Evolutionary conservation across 2,113 vertebrate genomes (phyloP), one percentile per base, ranked within the genome.

Genomic region (Sinocyclocheilus anophthalmus): DNA sequence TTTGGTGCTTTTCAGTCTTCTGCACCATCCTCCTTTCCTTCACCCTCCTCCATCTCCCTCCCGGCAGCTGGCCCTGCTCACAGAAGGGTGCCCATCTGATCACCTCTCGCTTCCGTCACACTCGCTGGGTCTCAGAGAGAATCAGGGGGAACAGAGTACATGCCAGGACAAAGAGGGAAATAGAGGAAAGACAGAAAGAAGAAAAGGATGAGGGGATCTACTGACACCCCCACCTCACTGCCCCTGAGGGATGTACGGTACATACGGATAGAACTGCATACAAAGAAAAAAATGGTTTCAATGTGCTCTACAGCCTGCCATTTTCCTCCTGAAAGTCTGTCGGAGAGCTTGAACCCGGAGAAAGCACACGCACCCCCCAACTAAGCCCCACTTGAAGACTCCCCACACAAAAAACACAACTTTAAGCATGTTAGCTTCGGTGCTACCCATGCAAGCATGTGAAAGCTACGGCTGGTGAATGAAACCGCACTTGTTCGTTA

Each of bases 221-320:
- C 83, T 90, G 65, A 78, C 81, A 33, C 86, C 76, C 76, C 55
- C 45, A 85, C 75, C 37, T 48, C 45, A 78, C 57, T 57, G 42
- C 88, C 90, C 94, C 87, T 87, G 86, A 91, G 92, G 91, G 81
- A 92, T 91, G 82, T 63, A 89, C 81, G 90, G 14, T 90, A 81
- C 87, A 87, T 80, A 88, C 37, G 45, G 45, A 67, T 55, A 26
- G 50, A 63, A 22, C 59, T 83, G 76, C n/a, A 48, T 55, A 78
- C 42, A 78, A 85, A 79, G 39, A 67, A 83, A 78, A 53, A 30
- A 79, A 77, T 8, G 26, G 76, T 84, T 88, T 83, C 84, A 88
- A 75, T 55, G 37, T 59, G 26, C 81, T 73, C 87, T 76, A 80
- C 83, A 20, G 69, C 81, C 81, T 76, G 83, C 30, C 57, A 75